Conservation (phyloP, 2,888 invertebrate genomes). For the Tinea trinotella region DNA sequence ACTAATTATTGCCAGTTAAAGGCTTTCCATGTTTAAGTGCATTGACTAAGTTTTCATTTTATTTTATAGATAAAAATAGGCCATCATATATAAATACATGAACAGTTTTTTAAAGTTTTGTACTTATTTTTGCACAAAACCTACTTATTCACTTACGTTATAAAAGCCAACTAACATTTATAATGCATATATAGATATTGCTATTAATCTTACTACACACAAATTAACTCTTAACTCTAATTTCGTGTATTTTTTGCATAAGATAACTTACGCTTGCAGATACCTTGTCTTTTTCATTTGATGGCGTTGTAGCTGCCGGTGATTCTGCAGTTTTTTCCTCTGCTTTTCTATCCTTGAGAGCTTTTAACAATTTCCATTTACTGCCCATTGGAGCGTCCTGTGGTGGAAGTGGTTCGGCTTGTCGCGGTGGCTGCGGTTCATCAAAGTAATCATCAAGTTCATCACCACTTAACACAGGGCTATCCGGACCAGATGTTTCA, state of each 20-base stretch:
- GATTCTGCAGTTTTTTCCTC: slow-evolving; percentile 85
- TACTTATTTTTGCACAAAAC: too few species aligned
- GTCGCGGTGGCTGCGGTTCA: slow-evolving; percentile 38
- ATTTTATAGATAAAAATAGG: too few species aligned
- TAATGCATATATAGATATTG: slow-evolving; percentile 22
- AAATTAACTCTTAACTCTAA: slow-evolving; percentile 74
- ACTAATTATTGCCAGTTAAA: background rate
- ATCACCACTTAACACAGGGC: slow-evolving; percentile 82
- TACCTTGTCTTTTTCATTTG: slow-evolving; percentile 76
- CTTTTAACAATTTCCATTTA: slow-evolving; percentile 93
- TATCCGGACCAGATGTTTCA: slow-evolving; percentile 91
- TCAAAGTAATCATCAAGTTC: slow-evolving; percentile 79
- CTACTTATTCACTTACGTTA: too few species aligned
- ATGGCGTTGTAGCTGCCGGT: slow-evolving; percentile 74
- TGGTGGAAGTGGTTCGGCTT: slow-evolving; percentile 45
- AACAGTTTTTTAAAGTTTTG: too few species aligned
- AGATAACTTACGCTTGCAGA: slow-evolving; percentile 79
- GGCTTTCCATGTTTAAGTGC: background rate
- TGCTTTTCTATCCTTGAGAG: slow-evolving; percentile 89
- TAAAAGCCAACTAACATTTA: slow-evolving; percentile 18
- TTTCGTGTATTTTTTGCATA: slow-evolving; percentile 77
- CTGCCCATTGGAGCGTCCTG: slow-evolving; percentile 79
- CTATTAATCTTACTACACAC: slow-evolving; percentile 20
- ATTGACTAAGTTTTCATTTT: background rate
- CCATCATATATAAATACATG: too few species aligned